Evolutionary conservation across 2,888 invertebrate genomes (phyloP).

Genomic region (Dione vanillae): DNA sequence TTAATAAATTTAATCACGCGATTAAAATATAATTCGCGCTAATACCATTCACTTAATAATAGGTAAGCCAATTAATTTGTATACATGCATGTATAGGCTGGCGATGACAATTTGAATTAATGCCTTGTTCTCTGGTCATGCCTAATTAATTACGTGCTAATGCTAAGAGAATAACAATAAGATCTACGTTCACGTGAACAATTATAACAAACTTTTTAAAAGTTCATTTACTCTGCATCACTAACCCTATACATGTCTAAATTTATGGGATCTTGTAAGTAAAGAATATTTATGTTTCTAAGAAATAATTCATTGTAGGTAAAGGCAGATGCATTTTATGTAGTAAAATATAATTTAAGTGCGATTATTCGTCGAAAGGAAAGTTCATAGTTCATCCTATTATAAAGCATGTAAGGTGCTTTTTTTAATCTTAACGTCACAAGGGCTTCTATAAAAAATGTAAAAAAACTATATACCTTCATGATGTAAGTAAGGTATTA

Average conservation of each 20-base stretch:
- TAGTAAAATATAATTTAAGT: neutral
- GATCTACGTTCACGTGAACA: too few relatives aligned
- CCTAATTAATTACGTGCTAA: slow-evolving; percentile 29
- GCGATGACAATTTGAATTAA: slow-evolving; percentile 39
- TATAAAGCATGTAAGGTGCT: neutral
- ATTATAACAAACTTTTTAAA: too few relatives aligned
- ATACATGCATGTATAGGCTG: slow-evolving; percentile 38
- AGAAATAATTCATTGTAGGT: too few relatives aligned
- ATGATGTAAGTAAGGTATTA: slow-evolving; percentile 67
- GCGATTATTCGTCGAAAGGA: too few relatives aligned
- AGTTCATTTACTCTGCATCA: too few relatives aligned
- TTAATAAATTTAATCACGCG: neutral
- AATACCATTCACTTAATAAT: slow-evolving; percentile 13
- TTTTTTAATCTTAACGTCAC: neutral
- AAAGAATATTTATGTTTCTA: too few relatives aligned
- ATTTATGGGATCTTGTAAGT: too few relatives aligned
- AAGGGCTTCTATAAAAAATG: neutral
- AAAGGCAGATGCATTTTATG: too few relatives aligned
- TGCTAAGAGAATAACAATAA: neutral
- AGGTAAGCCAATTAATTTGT: slow-evolving; percentile 17
- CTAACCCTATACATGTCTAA: too few relatives aligned
- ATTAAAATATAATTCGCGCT: neutral
- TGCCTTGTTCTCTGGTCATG: slow-evolving; percentile 17
- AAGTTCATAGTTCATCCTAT: neutral
- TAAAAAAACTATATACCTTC: slow-evolving; percentile 58